phyloP scores from a whole-genome alignment of 2,888 invertebrate species.

The Phortica magna region DNA sequence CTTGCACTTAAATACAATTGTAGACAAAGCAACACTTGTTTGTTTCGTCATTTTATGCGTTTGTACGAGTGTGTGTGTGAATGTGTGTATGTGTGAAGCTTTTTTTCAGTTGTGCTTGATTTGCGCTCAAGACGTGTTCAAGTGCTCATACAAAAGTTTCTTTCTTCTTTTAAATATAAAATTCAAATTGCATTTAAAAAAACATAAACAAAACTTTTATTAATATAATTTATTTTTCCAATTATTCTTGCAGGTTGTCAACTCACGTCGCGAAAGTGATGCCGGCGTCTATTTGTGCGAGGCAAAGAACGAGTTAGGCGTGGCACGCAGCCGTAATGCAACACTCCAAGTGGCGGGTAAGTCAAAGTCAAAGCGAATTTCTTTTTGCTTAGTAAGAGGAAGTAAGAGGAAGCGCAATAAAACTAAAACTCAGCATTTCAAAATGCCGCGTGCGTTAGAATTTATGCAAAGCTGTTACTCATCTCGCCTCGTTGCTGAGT shows the following conservation, averaged over 20 bases:
- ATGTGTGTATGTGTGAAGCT: constrained; percentile 16
- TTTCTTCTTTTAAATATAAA: neutral
- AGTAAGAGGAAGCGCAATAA: neutral
- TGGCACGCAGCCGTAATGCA: constrained; percentile 89
- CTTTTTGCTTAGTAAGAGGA: neutral
- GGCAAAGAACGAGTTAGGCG: constrained; percentile 89
- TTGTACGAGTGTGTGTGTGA: neutral
- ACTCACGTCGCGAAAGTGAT: constrained; percentile 87
- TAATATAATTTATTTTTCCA: constrained; percentile 40
- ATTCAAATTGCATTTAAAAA: neutral
- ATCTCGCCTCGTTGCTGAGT: neutral
- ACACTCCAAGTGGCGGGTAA: constrained; percentile 91
- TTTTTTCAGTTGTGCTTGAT: constrained; percentile 7
- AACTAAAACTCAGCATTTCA: neutral
- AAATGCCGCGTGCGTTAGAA: constrained; percentile 27
- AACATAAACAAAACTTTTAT: neutral
- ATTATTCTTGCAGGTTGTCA: constrained; percentile 81
- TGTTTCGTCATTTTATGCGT: neutral
- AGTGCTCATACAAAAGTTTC: neutral
- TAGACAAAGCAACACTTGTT: neutral
- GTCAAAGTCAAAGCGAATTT: constrained; percentile 51
- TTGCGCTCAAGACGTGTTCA: constrained; percentile 9
- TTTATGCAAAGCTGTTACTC: constrained; percentile 46
- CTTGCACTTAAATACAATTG: constrained; percentile 8
- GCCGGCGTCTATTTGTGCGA: constrained; percentile 94